These are phyloP conservation scores for Benitochromis conjunctus DNA, from an alignment of 2,113 vertebrate species.

Conservation along the genomic window DNA sequence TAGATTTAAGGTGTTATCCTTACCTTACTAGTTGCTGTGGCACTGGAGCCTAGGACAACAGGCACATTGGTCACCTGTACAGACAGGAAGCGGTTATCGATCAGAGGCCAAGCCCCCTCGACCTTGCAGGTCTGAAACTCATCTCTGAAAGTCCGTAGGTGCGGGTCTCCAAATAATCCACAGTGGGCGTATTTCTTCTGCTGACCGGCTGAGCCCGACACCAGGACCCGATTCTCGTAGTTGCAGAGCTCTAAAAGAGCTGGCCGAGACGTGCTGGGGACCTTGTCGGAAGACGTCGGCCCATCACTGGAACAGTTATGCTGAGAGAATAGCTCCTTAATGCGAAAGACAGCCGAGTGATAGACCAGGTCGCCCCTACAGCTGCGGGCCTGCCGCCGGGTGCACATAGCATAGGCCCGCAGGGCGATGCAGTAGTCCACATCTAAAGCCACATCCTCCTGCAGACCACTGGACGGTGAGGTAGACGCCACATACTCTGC, in stretches of 20 bases:
- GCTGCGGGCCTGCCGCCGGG: slow-evolving; percentile 72
- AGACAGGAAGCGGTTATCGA: slow-evolving; percentile 80
- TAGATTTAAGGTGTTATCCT: neutral
- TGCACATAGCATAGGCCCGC: slow-evolving; percentile 77
- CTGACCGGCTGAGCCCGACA: slow-evolving; percentile 37
- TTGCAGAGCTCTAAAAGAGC: slow-evolving; percentile 69
- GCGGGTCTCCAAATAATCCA: slow-evolving; percentile 82
- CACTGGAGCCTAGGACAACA: slow-evolving; percentile 77
- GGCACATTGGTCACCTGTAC: slow-evolving; percentile 85
- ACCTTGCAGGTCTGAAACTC: slow-evolving; percentile 85
- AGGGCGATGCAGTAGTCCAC: slow-evolving; percentile 80
- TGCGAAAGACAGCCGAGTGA: slow-evolving; percentile 79
- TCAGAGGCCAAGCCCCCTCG: slow-evolving; percentile 82
- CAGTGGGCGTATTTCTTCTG: slow-evolving; percentile 80
- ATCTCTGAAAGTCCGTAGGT: slow-evolving; percentile 79
- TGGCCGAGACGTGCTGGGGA: slow-evolving; percentile 64
- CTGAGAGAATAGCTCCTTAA: slow-evolving; percentile 80
- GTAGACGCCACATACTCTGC: slow-evolving; percentile 77
- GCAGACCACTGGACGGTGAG: slow-evolving; percentile 72
- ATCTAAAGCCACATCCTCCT: slow-evolving; percentile 66
- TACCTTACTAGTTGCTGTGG: slow-evolving; percentile 83
- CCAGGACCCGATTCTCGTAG: slow-evolving; percentile 67
- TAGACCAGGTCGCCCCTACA: slow-evolving; percentile 81
- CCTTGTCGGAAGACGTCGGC: slow-evolving; percentile 73
- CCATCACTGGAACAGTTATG: slow-evolving; percentile 82